Evolutionary conservation across 2,113 vertebrate species (phyloP).

Genomic region (Anseranas semipalmata): DNA sequence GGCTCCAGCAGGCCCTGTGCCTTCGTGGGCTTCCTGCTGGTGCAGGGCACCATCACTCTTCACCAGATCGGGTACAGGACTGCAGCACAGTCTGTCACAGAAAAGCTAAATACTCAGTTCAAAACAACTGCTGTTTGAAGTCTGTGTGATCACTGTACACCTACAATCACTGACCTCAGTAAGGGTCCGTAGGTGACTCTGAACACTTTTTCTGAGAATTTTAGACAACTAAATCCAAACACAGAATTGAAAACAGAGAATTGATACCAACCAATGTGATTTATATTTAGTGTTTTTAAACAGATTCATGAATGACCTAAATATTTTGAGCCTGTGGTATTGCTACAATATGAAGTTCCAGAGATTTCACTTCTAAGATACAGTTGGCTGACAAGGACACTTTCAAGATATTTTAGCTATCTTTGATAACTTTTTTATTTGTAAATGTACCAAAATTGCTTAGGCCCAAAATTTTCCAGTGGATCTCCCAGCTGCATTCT

Average conservation of each 20-base stretch:
- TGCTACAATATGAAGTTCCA: not conserved
- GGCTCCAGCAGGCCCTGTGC: not conserved
- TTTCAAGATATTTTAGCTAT: not conserved
- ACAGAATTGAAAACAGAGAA: not conserved
- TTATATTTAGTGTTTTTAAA: not conserved
- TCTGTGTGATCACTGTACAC: too few species aligned
- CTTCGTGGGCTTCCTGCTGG: not conserved
- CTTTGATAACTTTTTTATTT: not conserved
- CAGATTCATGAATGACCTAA: not conserved
- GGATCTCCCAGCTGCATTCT: not conserved
- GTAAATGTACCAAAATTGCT: not conserved
- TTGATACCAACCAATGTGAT: not conserved
- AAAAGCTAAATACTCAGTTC: not conserved
- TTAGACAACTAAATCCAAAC: not conserved
- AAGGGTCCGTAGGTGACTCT: too few species aligned
- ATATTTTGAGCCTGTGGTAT: not conserved
- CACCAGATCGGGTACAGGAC: accelerated
- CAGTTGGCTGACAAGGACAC: not conserved
- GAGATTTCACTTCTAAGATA: not conserved
- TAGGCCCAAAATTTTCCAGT: not conserved
- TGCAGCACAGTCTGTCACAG: not conserved
- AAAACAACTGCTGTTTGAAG: not conserved
- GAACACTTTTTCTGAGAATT: not conserved
- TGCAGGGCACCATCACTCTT: not conserved
- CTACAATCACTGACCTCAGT: not conserved